Base-by-base conservation (phyloP, 2,113 vertebrate genomes). In the Elephas maximus region DNA sequence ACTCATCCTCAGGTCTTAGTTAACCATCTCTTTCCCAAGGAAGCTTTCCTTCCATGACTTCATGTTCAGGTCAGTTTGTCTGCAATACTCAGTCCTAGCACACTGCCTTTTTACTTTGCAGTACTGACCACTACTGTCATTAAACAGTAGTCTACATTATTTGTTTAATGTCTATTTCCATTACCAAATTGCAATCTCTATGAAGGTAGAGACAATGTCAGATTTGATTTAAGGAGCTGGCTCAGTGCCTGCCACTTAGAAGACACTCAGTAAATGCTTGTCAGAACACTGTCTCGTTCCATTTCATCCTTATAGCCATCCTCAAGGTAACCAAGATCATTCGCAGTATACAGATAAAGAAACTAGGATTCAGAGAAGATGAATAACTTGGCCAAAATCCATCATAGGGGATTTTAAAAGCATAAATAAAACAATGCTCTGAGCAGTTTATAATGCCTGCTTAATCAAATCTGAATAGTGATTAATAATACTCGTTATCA, bases 391-490 rank as follows among this genome's bases (percentile, higher is more conserved):
- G 41, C 71, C 92, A 88, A 85, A 62, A 95, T 91, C 51, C 81
- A 76, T 84, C 80, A 96, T 37, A 74, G 53, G 91, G 33, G 53
- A 91, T 84, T 92, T 69, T 88, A 90, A 88, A 90, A 85, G 17
- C 24, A 84, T 80, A 93, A 92, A 76, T 67, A 92, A 88, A 95
- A 77, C 87, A 95, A 95, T 57, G 41, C 57, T 85, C 15, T 78
- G 28, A 96, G 67, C 73, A 88, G 95, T 74, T 92, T 67, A 77
- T 26, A 95, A 94, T 77, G 80, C 20, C 88, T 94, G 3, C 79
- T 96, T 97, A 94, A 97, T 97, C 93, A 98, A 96, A 97, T 33
- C 63, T 77, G 37, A 96, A 84, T 53, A 82, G 90, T 91, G 86
- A 97, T 89, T 95, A 95, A 94, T 86, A 53, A 94, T 69, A 37